Conservation (phyloP, 37 sponge, comb jelly and placozoan species). For the Crambe crambe region DNA sequence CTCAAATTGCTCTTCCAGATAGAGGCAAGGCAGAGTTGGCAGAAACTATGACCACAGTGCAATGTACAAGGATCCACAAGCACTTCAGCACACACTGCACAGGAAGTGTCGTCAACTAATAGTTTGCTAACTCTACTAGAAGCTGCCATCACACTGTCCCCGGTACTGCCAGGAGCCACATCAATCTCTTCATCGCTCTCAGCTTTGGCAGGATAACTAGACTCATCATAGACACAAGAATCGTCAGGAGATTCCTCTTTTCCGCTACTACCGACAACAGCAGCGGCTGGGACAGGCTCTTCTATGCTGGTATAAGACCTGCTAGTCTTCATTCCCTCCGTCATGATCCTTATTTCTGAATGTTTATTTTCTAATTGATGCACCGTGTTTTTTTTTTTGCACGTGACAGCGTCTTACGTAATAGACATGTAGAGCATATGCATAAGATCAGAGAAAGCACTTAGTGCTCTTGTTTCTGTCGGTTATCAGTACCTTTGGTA, state of each 20-base stretch:
- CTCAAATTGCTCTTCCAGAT: slow-evolving; percentile 41
- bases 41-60: slow-evolving; percentile 82
- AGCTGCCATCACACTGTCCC: too few species aligned
- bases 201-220: slow-evolving; percentile 28
- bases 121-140: background rate
- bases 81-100: slow-evolving; percentile 48
- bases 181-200: slow-evolving; percentile 30
- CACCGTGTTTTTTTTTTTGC: too few species aligned
- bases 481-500: background rate
- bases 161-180: background rate
- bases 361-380: too few species aligned
- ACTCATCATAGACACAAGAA: slow-evolving; percentile 11
- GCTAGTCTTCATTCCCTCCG: too few species aligned
- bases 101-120: slow-evolving; percentile 21
- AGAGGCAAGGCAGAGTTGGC: slow-evolving; percentile 68
- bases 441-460: too few species aligned
- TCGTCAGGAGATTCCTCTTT: too few species aligned
- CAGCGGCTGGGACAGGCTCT: too few species aligned
- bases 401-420: too few species aligned
- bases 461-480: too few species aligned
- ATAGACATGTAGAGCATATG: too few species aligned
- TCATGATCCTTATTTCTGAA: too few species aligned
- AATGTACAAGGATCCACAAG: slow-evolving; percentile 65
- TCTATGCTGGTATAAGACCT: too few species aligned
- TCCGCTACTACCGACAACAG: background rate